Conservation (phyloP, 2,113 vertebrate genomes). For the Sebastes fasciatus region DNA sequence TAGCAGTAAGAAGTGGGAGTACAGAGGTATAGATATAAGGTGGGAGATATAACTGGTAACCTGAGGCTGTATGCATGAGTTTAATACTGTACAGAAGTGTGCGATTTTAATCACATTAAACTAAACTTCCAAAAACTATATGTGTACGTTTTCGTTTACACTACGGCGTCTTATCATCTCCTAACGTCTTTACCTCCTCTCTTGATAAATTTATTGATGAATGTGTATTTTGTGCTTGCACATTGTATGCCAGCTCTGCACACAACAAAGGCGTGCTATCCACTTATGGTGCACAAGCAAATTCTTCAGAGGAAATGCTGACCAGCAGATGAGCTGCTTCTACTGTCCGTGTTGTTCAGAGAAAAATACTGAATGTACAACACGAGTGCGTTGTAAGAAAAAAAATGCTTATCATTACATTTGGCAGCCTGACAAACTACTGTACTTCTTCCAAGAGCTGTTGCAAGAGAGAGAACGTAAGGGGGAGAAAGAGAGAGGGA, state of each 20-base stretch:
- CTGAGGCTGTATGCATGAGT: slow-evolving; percentile 45
- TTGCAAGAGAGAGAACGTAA: slow-evolving; percentile 31
- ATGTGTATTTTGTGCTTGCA: slow-evolving; percentile 57
- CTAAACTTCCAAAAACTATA: slow-evolving; percentile 36
- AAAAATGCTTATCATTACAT: slow-evolving; percentile 77
- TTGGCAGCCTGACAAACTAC: slow-evolving; percentile 75
- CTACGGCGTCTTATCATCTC: slow-evolving; percentile 17
- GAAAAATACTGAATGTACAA: slow-evolving; percentile 68
- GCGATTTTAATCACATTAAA: slow-evolving; percentile 31
- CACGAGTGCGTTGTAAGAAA: slow-evolving; percentile 44
- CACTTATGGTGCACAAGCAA: slow-evolving; percentile 73
- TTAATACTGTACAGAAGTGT: slow-evolving; percentile 39
- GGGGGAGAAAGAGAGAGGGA: background rate
- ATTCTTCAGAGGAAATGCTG: slow-evolving; percentile 81
- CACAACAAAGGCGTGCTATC: slow-evolving; percentile 41
- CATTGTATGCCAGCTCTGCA: slow-evolving; percentile 56
- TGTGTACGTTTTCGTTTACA: slow-evolving; percentile 14
- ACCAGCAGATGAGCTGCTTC: slow-evolving; percentile 74
- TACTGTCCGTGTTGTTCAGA: slow-evolving; percentile 69
- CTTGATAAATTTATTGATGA: slow-evolving; percentile 60
- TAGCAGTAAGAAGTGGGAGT: slow-evolving; percentile 20
- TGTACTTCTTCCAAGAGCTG: slow-evolving; percentile 60
- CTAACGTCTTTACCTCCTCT: slow-evolving; percentile 12
- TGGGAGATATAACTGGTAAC: slow-evolving; percentile 18
- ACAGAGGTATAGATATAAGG: slow-evolving; percentile 39